Percentiles rank a stretch among this genome's conserved stretches.
Evolutionary conservation across 2,797 vertebrate genomes (phyloP).

Genomic region (Pelodytes ibericus): DNA sequence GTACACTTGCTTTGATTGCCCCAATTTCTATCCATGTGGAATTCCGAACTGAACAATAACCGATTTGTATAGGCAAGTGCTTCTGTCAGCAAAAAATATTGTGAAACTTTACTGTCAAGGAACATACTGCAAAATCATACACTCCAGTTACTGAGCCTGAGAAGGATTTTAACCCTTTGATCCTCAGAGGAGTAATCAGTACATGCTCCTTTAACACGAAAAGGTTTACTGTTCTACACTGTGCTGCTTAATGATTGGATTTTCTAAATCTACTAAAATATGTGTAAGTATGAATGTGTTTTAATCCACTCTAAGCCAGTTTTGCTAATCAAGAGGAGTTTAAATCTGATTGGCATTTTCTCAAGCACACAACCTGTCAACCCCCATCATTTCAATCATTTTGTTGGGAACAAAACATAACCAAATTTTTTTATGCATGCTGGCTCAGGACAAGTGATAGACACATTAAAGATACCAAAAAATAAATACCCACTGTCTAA

Average conservation of each 20-base stretch:
- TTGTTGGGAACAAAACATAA: too few species aligned
- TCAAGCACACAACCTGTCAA: too few species aligned
- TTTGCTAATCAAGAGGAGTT: slow-evolving; percentile 6
- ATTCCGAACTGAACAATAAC: slow-evolving; percentile 25
- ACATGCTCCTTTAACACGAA: too few species aligned
- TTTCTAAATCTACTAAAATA: slow-evolving; percentile 14
- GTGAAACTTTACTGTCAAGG: not conserved
- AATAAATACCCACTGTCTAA: too few species aligned
- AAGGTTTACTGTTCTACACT: too few species aligned
- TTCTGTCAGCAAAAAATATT: slow-evolving; percentile 12
- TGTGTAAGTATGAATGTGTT: slow-evolving; percentile 7
- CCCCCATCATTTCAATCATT: too few species aligned
- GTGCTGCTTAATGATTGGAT: not conserved
- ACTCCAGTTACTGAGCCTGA: not conserved
- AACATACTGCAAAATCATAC: not conserved
- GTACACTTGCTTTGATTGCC: not conserved
- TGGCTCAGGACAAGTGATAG: too few species aligned
- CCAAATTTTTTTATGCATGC: too few species aligned
- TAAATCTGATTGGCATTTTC: slow-evolving; percentile 36
- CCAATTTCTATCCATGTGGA: not conserved
- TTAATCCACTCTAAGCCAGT: slow-evolving; percentile 40
- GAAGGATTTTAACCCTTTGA: not conserved
- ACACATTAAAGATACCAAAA: too few species aligned
- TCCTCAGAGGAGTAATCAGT: too few species aligned
- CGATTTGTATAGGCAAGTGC: slow-evolving; percentile 7